Evolutionary conservation across 2,113 vertebrate species (phyloP).

Genomic region (Willisornis vidua): DNA sequence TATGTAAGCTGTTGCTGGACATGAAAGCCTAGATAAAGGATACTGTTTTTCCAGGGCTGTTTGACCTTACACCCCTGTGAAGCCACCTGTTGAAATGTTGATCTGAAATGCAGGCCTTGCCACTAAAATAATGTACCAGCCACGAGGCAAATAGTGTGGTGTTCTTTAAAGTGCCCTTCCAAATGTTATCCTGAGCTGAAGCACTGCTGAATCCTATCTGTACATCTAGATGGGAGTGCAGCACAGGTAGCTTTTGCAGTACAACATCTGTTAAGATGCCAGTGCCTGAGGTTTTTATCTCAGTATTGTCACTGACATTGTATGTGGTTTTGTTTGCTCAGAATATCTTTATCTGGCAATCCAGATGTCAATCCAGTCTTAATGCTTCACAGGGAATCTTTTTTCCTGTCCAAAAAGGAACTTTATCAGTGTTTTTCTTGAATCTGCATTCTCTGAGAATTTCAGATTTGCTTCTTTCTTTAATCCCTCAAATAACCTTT

Average conservation of each 20-base stretch:
- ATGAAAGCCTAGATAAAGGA: neutral
- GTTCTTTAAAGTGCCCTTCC: neutral
- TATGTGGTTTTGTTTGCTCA: slow-evolving; percentile 7
- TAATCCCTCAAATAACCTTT: slow-evolving; percentile 31
- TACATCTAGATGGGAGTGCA: neutral
- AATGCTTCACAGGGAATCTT: slow-evolving; percentile 16
- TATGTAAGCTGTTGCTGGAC: neutral
- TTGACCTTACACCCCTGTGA: neutral
- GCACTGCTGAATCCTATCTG: neutral
- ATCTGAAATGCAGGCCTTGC: neutral
- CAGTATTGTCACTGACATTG: neutral
- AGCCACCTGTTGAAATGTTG: neutral
- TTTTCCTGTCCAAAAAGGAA: slow-evolving; percentile 25
- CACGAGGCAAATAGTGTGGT: neutral
- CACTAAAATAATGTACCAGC: neutral
- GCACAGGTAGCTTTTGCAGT: neutral
- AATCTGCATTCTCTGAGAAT: slow-evolving; percentile 25
- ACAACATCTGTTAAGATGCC: neutral
- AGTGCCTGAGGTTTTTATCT: neutral
- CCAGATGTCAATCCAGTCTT: slow-evolving; percentile 28
- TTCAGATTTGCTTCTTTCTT: slow-evolving; percentile 5
- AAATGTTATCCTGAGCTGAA: neutral
- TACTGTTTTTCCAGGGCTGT: neutral
- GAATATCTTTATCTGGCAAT: slow-evolving; percentile 46
- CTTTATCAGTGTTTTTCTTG: slow-evolving; percentile 29